Base-by-base conservation (phyloP, 2,888 invertebrate species). In the Pseudanteris insignis region DNA sequence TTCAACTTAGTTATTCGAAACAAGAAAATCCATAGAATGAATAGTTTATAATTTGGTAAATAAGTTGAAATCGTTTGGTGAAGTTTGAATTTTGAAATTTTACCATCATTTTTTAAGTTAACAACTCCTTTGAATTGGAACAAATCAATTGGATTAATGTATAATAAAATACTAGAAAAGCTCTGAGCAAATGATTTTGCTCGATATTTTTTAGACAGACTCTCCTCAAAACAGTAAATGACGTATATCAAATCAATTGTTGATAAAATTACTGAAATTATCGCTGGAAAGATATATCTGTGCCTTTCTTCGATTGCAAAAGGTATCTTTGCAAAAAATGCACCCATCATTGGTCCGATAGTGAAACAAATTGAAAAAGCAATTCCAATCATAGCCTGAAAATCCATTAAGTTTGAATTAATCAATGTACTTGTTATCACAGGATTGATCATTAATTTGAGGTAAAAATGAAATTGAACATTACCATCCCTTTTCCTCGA, bases 351-450 rank as follows among this genome's bases (percentile, higher is more conserved):
- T 1, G 98, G 98, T 0, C 98, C 98, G 61, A 96, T 83, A 70
- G 97, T 92, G 81, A 99, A 99, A n/a, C 96, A 98, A 59, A 99
- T 81, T 1, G 97, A 97, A 82, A 99, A 99, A 4, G 98, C 96
- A 69, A 96, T 88, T 7, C 99, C 99, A 62, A 99, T 91, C 43
- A 96, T 81, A n/a, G 98, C 97, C 94, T 94, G 82, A 72, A 84
- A 84, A 69, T 10, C 5, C 10, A 29, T 6, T 26, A 5, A n/a
- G n/a, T n/a, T n/a, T n/a, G n/a, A n/a, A n/a, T n/a, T n/a, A n/a
- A n/a, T n/a, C n/a, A n/a, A n/a, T n/a, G n/a, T n/a, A n/a, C n/a
- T n/a, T n/a, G n/a, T n/a, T n/a, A n/a, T n/a, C n/a, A n/a, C n/a
- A n/a, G n/a, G n/a, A n/a, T n/a, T n/a, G n/a, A n/a, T n/a, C n/a